phyloP scores from a whole-genome alignment of 1,140 invertebrate genomes.

The Pseudomyrmex dendroicus region DNA sequence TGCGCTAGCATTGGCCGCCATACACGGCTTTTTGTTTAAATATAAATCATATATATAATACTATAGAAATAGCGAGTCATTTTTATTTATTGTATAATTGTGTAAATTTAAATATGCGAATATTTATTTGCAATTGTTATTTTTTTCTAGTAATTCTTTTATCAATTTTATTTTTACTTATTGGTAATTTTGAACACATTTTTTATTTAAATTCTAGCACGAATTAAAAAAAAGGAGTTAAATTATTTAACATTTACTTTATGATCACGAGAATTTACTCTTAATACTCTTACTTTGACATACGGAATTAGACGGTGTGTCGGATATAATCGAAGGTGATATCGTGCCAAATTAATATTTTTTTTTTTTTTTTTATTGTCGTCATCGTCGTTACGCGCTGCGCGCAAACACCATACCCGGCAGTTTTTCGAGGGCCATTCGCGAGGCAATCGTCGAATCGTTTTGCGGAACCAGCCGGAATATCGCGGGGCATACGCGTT shows the following conservation, averaged over 20 bases:
- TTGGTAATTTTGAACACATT: not conserved
- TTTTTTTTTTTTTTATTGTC: constrained; percentile 63
- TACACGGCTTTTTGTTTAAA: not conserved
- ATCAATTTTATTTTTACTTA: not conserved
- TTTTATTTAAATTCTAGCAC: not conserved
- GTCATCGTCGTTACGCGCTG: constrained; percentile 26
- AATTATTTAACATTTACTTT: constrained; percentile 11
- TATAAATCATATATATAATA: not conserved
- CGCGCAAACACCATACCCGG: constrained; percentile 42
- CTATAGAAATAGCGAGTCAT: not conserved
- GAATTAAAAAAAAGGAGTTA: not conserved
- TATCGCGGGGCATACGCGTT: constrained; percentile 61
- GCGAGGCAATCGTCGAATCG: constrained; percentile 60
- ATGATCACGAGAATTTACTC: not conserved
- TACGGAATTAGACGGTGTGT: not conserved
- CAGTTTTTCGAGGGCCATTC: constrained; percentile 57
- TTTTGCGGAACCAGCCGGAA: constrained; percentile 59
- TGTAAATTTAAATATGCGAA: not conserved
- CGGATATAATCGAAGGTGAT: constrained; percentile 57
- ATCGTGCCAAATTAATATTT: constrained; percentile 65
- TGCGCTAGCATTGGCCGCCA: not conserved
- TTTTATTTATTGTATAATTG: not conserved
- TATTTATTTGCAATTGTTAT: not conserved
- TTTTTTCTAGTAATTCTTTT: no score
- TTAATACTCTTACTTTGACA: not conserved